Evolutionary conservation across 1,140 invertebrate species (phyloP), one percentile per base, ranked within the genome.

Genomic region (Camponotus vicinus): DNA sequence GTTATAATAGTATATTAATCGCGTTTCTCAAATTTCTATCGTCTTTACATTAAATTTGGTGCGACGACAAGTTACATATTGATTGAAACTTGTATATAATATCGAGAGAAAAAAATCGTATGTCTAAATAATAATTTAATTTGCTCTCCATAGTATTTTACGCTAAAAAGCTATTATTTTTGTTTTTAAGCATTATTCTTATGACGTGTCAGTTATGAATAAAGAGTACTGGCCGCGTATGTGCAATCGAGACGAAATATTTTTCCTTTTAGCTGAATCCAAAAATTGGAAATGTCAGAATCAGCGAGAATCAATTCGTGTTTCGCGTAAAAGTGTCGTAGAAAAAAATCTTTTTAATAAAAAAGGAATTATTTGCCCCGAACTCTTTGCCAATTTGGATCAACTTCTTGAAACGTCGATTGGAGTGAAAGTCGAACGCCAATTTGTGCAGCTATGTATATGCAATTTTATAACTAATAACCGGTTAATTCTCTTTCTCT

Each of bases 391-490:
- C 21, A 49, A 85, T 85, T 85, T 13, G 42, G 71, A 45, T 57
- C 42, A 85, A 85, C 82, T 85, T 76, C 71, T 64, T 32, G 61
- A 64, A 66, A 70, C 32, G 42, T 15, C 45, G 59, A 85, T 76
- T 85, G 79, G 32, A 57, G 18, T 27, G 64, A 52, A 52, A 15
- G 49, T 18, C 37, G 78, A 70, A 49, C 40, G 67, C 21, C 40
- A 82, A 66, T 82, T 61, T 49, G 49, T 83, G 75, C 45, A 75
- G 61, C 45, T 78, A 63, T 61, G 37, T 78, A 78, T 45, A 61
- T 61, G 59, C 63, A 59, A 86, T 86, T 80, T 79, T 78, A 78
- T 79, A 79, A 86, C 84, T 67, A 86, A 86, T 86, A 77, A 78
- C 61, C 75, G 76, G 34, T 86, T 73, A 57, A 52, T 52, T 52